Base-by-base conservation (phyloP, 53 echinoderm and acorn worm species). In the Crossaster papposus region DNA sequence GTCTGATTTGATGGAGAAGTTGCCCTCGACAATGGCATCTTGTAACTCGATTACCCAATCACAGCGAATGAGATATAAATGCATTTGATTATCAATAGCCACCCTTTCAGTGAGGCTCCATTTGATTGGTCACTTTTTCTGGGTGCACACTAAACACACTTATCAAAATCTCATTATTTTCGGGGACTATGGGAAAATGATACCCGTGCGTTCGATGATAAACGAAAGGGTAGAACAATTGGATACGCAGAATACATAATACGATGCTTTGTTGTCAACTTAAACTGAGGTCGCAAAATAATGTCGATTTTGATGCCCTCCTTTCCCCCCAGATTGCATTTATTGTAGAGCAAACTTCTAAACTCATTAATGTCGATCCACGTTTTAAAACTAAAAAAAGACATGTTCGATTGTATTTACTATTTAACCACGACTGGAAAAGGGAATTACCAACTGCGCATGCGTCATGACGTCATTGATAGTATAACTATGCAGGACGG, bases 41-140 rank as follows among this genome's bases (percentile, higher is more conserved):
- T 77, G 33, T 85, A 58, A 87, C 80, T 80, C 58, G 30, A 80
- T 80, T 80, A 77, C 75, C 74, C 76, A 87, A 87, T 77, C 77
- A 28, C 14, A 63, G 24, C 36, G 26, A 55, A 58, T 22, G 81
- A 58, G 34, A 9, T 81, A 36, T 51, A 58, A 64, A 64, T 81
- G 81, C 71, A 37, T 51, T 80, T 44, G 54, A n/a, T 33, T 50
- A 80, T 11, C 50, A 79, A 79, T 79, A 24, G 15, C 18, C 44
- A 44, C 34, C 33, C 36, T 14, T 74, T 17, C 13, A 74, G 50
- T n/a, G 78, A 50, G 24, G 78, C 34, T 15, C 20, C 6, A 51
- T 51, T 51, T 78, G 51, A 80, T 80, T 80, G 80, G 13, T 58
- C 80, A 80, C 80, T 80, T 80, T n/a, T 55, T 5, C 44, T 5